A percentile compares a stretch with the other conserved stretches of the same genome.
These are phyloP conservation scores for Pseudomyrmex cubaensis DNA, from an alignment of 1,140 invertebrate genomes.

Conservation along the genomic window DNA sequence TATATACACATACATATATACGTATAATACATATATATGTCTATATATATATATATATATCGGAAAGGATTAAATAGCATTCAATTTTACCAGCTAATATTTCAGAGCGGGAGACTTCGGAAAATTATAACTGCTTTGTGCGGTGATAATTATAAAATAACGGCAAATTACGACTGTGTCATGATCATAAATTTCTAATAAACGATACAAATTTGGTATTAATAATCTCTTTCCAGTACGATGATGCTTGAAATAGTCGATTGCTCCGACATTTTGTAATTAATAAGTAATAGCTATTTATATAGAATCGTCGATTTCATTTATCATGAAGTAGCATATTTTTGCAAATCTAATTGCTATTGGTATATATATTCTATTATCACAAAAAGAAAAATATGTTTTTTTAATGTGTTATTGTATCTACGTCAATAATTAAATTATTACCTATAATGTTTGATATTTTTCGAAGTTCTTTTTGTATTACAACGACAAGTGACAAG, in stretches of 20 bases:
- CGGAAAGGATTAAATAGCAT: constrained; percentile 47
- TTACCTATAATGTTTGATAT: constrained; percentile 28
- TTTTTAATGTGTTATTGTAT: constrained; percentile 28
- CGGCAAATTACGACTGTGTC: constrained; percentile 31
- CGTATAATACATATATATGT: too few relatives aligned
- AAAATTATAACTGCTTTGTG: constrained; percentile 52
- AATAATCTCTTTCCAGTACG: constrained; percentile 48
- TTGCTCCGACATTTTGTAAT: constrained; percentile 49
- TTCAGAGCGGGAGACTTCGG: constrained; percentile 27
- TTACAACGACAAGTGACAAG: not conserved
- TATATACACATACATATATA: too few relatives aligned
- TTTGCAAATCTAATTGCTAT: constrained; percentile 25
- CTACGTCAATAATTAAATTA: constrained; percentile 26
- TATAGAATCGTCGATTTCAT: constrained; percentile 29
- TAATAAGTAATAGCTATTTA: constrained; percentile 53
- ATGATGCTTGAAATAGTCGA: constrained; percentile 28
- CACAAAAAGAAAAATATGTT: constrained; percentile 40
- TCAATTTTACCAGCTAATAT: constrained; percentile 48
- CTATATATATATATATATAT: too few relatives aligned
- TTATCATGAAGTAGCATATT: constrained; percentile 4
- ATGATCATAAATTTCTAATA: constrained; percentile 54
- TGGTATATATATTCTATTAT: constrained; percentile 29
- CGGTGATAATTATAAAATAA: constrained; percentile 46
- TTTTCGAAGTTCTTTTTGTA: constrained; percentile 17
- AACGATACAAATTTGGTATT: constrained; percentile 52